Percentiles rank a stretch among this genome's conserved stretches.
phyloP scores from a whole-genome alignment of 2,113 vertebrate species.

The Limanda limanda region DNA sequence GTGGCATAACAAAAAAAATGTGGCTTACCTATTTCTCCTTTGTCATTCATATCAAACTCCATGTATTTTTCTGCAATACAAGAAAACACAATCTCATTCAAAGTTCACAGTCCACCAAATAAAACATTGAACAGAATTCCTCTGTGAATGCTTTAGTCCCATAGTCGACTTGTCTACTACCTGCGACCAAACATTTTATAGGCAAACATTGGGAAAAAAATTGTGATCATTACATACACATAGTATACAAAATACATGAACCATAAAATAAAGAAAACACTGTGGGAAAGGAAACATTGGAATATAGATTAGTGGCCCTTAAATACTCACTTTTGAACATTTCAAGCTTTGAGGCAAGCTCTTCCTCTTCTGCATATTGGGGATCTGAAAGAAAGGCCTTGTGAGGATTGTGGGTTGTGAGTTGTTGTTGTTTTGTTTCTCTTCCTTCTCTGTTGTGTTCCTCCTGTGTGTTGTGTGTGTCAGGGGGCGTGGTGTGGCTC shows the following conservation, averaged over 20 bases:
- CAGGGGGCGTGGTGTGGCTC: too few species aligned
- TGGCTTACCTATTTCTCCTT: conserved; percentile 89
- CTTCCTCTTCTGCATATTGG: conserved; percentile 84
- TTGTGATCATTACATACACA: neutral
- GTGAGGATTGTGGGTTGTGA: too few species aligned
- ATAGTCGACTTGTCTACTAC: too few species aligned
- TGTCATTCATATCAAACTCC: conserved; percentile 88
- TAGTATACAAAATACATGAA: neutral
- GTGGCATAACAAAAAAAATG: too few species aligned
- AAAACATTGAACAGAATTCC: too few species aligned
- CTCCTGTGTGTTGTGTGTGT: too few species aligned
- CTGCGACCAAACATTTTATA: neutral
- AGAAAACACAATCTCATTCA: conserved; percentile 5
- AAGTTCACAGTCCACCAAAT: neutral
- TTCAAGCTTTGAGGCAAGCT: conserved; percentile 82
- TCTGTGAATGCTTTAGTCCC: too few species aligned
- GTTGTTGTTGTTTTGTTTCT: too few species aligned
- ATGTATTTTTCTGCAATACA: conserved; percentile 86
- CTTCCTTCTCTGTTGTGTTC: too few species aligned
- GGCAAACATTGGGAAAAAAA: too few species aligned
- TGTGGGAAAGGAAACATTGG: too few species aligned
- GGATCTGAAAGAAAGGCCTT: conserved; percentile 85
- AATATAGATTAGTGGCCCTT: neutral
- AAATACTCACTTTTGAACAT: conserved; percentile 82
- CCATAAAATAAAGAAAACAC: too few species aligned